Percentiles rank a stretch among this genome's conserved stretches.
These are phyloP conservation scores for Mamestra configurata DNA, from an alignment of 1,140 invertebrate species.

Conservation along the genomic window DNA sequence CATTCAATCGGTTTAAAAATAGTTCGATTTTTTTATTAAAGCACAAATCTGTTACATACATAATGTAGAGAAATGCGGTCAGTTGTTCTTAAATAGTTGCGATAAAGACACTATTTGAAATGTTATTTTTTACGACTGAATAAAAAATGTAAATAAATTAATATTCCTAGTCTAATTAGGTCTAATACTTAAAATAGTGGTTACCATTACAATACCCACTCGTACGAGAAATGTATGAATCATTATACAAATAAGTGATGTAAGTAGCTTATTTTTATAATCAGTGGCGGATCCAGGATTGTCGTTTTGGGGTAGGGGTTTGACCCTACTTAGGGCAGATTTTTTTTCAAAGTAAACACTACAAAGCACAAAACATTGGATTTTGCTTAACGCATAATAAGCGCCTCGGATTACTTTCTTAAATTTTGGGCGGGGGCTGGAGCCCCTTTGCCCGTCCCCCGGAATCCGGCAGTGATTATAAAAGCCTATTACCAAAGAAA, in stretches of 20 bases:
- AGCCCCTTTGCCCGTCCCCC: no score
- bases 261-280: constrained; percentile 30
- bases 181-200: constrained; percentile 72
- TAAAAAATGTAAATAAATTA: constrained; percentile 78
- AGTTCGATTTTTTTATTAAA: not conserved
- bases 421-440: no score
- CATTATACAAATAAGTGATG: constrained; percentile 11
- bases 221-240: constrained; percentile 43
- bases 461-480: no score
- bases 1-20: not conserved
- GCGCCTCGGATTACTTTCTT: no score
- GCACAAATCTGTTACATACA: not conserved
- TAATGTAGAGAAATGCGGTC: constrained; percentile 23
- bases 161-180: constrained; percentile 73
- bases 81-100: constrained; percentile 38
- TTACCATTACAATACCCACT: constrained; percentile 72
- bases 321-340: no score
- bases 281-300: no score
- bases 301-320: no score
- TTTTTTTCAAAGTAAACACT: no score
- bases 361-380: no score
- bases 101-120: constrained; percentile 38
- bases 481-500: constrained; percentile 54
- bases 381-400: no score
- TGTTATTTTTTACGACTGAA: constrained; percentile 74